A percentile compares a stretch with the other conserved stretches of the same genome.
These are phyloP conservation scores for Rhogogaster chlorosoma DNA, from an alignment of 2,888 invertebrate species.

Conservation along the genomic window DNA sequence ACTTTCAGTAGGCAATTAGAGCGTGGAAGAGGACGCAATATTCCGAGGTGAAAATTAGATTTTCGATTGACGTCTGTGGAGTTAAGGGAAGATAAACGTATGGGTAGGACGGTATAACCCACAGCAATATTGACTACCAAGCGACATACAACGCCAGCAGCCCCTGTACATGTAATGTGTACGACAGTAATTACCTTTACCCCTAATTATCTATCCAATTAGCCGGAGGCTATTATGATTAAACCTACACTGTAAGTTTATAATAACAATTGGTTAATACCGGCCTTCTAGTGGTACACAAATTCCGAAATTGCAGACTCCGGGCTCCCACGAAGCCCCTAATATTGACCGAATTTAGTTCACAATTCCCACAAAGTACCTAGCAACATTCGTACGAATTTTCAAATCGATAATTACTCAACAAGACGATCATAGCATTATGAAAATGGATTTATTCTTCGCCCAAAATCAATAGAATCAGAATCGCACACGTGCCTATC, in stretches of 20 bases:
- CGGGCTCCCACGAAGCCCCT: background rate
- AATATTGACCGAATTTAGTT: background rate
- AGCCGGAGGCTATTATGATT: constrained; percentile 77
- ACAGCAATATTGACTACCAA: constrained; percentile 71
- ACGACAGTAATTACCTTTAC: constrained; percentile 76
- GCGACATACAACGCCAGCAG: constrained; percentile 68
- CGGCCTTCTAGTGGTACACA: constrained; percentile 70
- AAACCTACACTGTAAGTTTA: constrained; percentile 77
- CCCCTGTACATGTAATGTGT: constrained; percentile 66
- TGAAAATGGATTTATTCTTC: background rate
- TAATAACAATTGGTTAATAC: constrained; percentile 77
- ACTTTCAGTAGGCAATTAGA: constrained; percentile 34
- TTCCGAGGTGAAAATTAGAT: constrained; percentile 44
- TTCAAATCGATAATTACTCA: background rate
- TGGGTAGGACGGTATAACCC: constrained; percentile 39
- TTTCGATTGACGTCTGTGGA: constrained; percentile 45
- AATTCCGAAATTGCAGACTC: constrained; percentile 61
- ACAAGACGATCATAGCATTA: background rate
- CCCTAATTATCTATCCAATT: constrained; percentile 78
- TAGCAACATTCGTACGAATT: background rate
- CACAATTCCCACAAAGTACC: background rate
- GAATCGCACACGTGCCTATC: background rate
- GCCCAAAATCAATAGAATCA: background rate
- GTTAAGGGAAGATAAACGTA: constrained; percentile 37
- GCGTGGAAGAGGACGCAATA: constrained; percentile 31